Percentiles rank a stretch among this genome's conserved stretches.
These are phyloP conservation scores for Cosmia trapezina DNA, from an alignment of 2,888 invertebrate species.

Conservation along the genomic window DNA sequence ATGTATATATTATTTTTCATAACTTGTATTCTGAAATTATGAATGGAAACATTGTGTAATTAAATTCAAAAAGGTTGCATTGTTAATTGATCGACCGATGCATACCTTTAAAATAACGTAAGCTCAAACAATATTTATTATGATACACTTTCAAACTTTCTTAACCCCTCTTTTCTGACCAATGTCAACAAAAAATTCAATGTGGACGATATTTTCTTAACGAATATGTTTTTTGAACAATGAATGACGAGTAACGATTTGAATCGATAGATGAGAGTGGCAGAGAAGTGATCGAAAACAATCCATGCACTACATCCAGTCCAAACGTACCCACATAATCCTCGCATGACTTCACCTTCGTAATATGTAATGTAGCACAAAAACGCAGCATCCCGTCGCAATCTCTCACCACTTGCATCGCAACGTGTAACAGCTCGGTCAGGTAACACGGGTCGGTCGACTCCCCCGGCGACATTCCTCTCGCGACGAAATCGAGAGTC, in stretches of 20 bases:
- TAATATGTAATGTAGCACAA: slow-evolving; percentile 54
- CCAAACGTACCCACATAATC: slow-evolving; percentile 10
- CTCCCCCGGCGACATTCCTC: slow-evolving; percentile 78
- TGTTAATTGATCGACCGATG: slow-evolving; percentile 36
- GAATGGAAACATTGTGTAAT: slow-evolving; percentile 40
- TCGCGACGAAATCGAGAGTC: slow-evolving; percentile 82
- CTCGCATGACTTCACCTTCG: slow-evolving; percentile 22
- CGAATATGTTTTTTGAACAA: slow-evolving; percentile 32
- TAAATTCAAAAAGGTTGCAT: slow-evolving; percentile 25
- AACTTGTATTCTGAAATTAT: slow-evolving; percentile 29
- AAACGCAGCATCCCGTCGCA: slow-evolving; percentile 59
- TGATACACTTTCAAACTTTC: slow-evolving; percentile 31
- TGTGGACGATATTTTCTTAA: slow-evolving; percentile 35
- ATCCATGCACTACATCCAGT: not conserved
- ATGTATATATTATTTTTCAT: not conserved
- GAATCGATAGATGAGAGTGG: not conserved
- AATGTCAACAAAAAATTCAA: slow-evolving; percentile 22
- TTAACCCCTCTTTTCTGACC: slow-evolving; percentile 7
- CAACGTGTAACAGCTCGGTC: slow-evolving; percentile 66
- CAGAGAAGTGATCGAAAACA: not conserved
- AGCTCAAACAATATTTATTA: slow-evolving; percentile 40
- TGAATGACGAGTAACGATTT: slow-evolving; percentile 12
- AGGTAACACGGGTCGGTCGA: slow-evolving; percentile 68
- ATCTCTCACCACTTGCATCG: slow-evolving; percentile 63
- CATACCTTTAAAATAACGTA: slow-evolving; percentile 24